These are phyloP conservation scores for Seriola quinqueradiata DNA, from an alignment of 2,113 vertebrate species.

Conservation along the genomic window DNA sequence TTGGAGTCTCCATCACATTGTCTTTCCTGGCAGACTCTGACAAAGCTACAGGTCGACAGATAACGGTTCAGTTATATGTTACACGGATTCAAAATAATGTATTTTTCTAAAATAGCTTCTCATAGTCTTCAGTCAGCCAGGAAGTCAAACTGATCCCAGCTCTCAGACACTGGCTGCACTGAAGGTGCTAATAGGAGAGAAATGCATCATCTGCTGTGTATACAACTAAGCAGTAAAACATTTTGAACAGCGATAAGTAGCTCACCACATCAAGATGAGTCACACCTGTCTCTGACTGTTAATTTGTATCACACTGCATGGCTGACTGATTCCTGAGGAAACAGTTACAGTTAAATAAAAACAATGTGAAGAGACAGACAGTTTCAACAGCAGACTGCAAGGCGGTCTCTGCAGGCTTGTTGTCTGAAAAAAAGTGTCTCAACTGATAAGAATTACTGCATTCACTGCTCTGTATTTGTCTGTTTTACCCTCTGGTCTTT, in stretches of 20 bases:
- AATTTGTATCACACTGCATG: slow-evolving; percentile 23
- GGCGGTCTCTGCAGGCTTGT: neutral
- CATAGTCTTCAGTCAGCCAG: neutral
- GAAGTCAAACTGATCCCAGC: neutral
- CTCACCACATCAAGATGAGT: slow-evolving; percentile 37
- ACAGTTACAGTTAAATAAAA: slow-evolving; percentile 22
- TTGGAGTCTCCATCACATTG: slow-evolving; percentile 73
- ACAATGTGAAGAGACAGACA: neutral
- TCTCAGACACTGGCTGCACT: neutral
- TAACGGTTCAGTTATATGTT: neutral
- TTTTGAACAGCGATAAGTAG: neutral
- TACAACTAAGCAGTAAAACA: neutral
- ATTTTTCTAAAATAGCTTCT: neutral
- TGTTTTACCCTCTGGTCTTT: neutral
- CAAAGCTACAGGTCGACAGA: slow-evolving; percentile 71
- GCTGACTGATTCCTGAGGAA: slow-evolving; percentile 25
- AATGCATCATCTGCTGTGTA: slow-evolving; percentile 11
- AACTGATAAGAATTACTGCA: neutral
- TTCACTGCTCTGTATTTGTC: neutral
- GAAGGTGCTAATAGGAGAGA: neutral
- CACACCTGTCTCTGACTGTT: slow-evolving; percentile 18
- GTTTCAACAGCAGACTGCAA: neutral
- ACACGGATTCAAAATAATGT: neutral
- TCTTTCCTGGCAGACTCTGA: slow-evolving; percentile 69
- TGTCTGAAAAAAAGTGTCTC: neutral